Evolutionary conservation across 64 coral and sea anemone genomes (phyloP).

Genomic region (Montipora sp.): DNA sequence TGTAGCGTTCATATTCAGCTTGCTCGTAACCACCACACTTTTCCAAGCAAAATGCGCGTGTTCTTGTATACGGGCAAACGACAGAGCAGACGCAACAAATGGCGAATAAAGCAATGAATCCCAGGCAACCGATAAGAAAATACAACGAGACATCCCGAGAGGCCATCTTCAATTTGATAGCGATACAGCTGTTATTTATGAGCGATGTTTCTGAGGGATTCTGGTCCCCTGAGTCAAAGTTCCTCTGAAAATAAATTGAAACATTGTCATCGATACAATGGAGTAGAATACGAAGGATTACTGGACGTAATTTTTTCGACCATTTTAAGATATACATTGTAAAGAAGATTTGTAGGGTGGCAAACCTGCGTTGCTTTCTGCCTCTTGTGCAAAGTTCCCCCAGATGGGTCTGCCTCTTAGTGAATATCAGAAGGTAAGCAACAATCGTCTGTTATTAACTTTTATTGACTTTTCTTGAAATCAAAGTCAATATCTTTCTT

Average conservation of each 20-base stretch:
- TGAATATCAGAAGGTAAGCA: neutral
- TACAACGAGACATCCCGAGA: neutral
- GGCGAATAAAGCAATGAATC: conserved; percentile 9
- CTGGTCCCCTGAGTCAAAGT: neutral
- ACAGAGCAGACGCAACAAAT: neutral
- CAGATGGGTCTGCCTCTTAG: neutral
- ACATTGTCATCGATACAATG: neutral
- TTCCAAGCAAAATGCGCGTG: conserved; percentile 14
- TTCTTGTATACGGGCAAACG: conserved; percentile 29
- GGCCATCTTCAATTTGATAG: neutral
- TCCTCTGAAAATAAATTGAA: neutral
- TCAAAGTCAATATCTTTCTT: neutral
- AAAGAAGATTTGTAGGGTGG: neutral
- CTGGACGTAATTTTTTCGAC: no score
- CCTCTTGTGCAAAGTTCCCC: neutral
- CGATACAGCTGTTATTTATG: neutral
- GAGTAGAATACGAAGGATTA: neutral
- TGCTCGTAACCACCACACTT: neutral
- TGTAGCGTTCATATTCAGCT: conserved; percentile 7
- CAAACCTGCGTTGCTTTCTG: neutral
- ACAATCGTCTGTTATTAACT: neutral
- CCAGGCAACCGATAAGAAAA: conserved; percentile 11
- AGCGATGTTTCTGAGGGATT: neutral
- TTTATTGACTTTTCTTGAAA: conserved; percentile 11
- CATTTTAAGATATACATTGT: neutral